phyloP scores from a whole-genome alignment of 2,113 vertebrate species.

The Gavia stellata region DNA sequence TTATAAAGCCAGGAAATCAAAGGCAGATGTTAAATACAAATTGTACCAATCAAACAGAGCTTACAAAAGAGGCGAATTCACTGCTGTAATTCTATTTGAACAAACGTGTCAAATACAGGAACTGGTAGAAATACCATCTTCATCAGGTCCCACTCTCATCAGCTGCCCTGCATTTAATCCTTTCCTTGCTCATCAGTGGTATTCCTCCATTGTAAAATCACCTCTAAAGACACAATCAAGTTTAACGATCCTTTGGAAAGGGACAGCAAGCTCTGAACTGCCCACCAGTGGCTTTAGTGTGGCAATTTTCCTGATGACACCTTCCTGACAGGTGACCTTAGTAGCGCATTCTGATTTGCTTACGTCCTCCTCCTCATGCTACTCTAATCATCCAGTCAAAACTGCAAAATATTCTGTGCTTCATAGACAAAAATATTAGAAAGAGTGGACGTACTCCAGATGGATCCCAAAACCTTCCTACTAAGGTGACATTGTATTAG shows the following conservation, averaged over 20 bases:
- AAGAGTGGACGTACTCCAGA: not conserved
- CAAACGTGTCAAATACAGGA: not conserved
- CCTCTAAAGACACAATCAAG: slow-evolving; percentile 25
- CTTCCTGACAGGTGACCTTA: not conserved
- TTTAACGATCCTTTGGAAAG: not conserved
- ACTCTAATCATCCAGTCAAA: not conserved
- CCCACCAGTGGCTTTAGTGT: not conserved
- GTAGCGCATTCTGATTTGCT: not conserved
- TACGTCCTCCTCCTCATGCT: not conserved
- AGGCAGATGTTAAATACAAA: slow-evolving; percentile 46
- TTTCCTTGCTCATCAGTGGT: not conserved
- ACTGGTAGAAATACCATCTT: not conserved
- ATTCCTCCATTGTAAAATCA: slow-evolving; percentile 16
- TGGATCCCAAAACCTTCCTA: not conserved
- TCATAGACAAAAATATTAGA: not conserved
- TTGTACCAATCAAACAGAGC: slow-evolving; percentile 30
- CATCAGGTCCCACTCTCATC: slow-evolving; percentile 12
- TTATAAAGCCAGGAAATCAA: slow-evolving; percentile 31
- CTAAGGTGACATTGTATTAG: not conserved
- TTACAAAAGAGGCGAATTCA: not conserved
- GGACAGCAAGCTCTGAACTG: not conserved
- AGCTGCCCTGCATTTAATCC: slow-evolving; percentile 21
- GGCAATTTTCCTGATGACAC: not conserved
- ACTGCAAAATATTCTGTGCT: not conserved
- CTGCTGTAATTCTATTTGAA: slow-evolving; percentile 25